Evolutionary conservation across 2,888 invertebrate genomes (phyloP).

Genomic region (Ischnus inquisitorius): DNA sequence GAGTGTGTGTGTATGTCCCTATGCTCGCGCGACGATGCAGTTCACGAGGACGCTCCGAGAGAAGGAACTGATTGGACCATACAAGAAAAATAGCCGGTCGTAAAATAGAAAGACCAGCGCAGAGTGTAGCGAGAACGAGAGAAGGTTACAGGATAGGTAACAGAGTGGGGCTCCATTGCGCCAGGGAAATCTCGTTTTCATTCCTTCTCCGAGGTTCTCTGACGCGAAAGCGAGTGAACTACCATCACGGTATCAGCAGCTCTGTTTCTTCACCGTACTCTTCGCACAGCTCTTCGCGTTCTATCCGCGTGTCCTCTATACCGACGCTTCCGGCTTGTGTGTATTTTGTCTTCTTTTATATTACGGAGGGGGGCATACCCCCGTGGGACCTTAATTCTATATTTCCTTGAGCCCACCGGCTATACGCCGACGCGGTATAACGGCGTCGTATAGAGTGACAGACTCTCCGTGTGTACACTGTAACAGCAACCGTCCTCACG

Average conservation of each 20-base stretch:
- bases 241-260: slow-evolving; percentile 40
- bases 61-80: slow-evolving; percentile 60
- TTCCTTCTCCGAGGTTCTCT: slow-evolving; percentile 74
- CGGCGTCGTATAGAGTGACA: slow-evolving; percentile 1
- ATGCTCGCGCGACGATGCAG: background rate
- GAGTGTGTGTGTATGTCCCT: too few relatives aligned
- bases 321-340: slow-evolving; percentile 68
- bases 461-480: background rate
- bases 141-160: slow-evolving; percentile 38
- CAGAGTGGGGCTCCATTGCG: slow-evolving; percentile 61
- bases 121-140: slow-evolving; percentile 5
- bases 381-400: slow-evolving; percentile 79
- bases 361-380: slow-evolving; percentile 75
- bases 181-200: slow-evolving; percentile 79
- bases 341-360: slow-evolving; percentile 81
- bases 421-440: slow-evolving; percentile 33
- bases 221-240: slow-evolving; percentile 48
- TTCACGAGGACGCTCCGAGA: slow-evolving; percentile 10
- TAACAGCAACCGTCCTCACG: background rate
- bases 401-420: slow-evolving; percentile 75
- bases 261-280: slow-evolving; percentile 21
- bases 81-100: slow-evolving; percentile 57
- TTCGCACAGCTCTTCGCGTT: background rate
- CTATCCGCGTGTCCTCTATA: background rate
- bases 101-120: slow-evolving; percentile 41